These are phyloP conservation scores for Lepidurus packardi DNA, from an alignment of 1,140 invertebrate genomes.

Conservation along the genomic window DNA sequence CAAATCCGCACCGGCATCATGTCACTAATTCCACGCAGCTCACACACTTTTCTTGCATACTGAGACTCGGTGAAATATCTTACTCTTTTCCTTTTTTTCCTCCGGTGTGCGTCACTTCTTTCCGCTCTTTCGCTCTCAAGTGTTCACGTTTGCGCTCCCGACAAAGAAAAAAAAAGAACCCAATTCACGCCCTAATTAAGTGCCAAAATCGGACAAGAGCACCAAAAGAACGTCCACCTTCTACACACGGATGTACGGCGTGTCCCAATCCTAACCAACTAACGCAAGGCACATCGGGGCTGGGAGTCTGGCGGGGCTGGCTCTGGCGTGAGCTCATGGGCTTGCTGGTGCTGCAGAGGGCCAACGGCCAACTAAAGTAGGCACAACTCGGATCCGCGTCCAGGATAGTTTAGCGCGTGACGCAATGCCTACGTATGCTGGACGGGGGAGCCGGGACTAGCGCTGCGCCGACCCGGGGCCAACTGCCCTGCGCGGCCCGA, in stretches of 20 bases:
- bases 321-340: not conserved
- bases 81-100: not conserved
- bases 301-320: slow-evolving; percentile 11
- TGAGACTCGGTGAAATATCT: not conserved
- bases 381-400: not conserved
- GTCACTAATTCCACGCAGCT: slow-evolving; percentile 18
- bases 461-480: not conserved
- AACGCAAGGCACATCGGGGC: slow-evolving; percentile 13
- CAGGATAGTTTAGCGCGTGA: slow-evolving; percentile 2
- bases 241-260: slow-evolving; percentile 16
- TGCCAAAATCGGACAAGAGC: slow-evolving; percentile 21
- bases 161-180: not conserved
- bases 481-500: slow-evolving; percentile 12
- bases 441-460: not conserved
- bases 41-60: slow-evolving; percentile 1
- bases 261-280: slow-evolving; percentile 21
- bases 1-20: slow-evolving; percentile 20
- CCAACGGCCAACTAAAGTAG: not conserved
- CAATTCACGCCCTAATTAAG: slow-evolving; percentile 21
- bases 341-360: not conserved
- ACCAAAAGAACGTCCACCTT: slow-evolving; percentile 14
- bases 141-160: not conserved
- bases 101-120: not conserved
- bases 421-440: not conserved
- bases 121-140: not conserved